Evolutionary conservation across 2,797 vertebrate species (phyloP).

Genomic region (Meda fulgida): DNA sequence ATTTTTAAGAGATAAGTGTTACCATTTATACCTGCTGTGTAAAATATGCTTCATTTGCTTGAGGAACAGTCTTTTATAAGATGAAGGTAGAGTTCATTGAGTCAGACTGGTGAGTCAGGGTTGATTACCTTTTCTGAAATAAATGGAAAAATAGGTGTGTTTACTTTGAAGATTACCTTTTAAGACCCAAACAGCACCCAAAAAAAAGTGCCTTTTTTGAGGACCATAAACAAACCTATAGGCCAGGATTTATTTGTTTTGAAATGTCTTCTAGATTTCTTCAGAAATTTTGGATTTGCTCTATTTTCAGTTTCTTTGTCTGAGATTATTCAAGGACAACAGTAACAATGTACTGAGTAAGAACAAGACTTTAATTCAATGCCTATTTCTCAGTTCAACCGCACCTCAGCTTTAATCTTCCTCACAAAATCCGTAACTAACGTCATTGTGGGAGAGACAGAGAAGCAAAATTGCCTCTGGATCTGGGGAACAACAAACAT

Average conservation of each 20-base stretch:
- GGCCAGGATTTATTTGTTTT: neutral
- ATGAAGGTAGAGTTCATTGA: constrained; percentile 1
- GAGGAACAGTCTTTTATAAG: neutral
- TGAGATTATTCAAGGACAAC: constrained; percentile 31
- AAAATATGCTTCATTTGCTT: neutral
- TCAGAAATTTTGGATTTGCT: constrained; percentile 1
- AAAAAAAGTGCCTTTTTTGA: neutral
- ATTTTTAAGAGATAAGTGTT: neutral
- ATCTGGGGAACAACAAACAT: constrained; percentile 48
- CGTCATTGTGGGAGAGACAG: constrained; percentile 16
- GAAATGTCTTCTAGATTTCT: neutral
- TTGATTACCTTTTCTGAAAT: constrained; percentile 14
- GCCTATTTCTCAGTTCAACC: constrained; percentile 9
- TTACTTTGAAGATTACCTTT: constrained; percentile 31
- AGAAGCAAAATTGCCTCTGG: constrained; percentile 45
- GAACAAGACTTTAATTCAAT: constrained; percentile 35
- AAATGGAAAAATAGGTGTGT: constrained; percentile 26
- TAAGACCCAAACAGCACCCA: neutral
- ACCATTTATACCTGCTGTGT: constrained; percentile 2
- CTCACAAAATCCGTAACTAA: constrained; percentile 48
- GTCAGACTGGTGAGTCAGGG: constrained; percentile 7
- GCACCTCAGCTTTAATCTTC: constrained; percentile 47
- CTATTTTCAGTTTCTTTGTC: constrained; percentile 1
- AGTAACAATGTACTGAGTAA: constrained; percentile 23
- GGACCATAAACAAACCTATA: neutral